These are phyloP conservation scores for Drosophila antonietae DNA, from an alignment of 2,888 invertebrate species.

Conservation along the genomic window DNA sequence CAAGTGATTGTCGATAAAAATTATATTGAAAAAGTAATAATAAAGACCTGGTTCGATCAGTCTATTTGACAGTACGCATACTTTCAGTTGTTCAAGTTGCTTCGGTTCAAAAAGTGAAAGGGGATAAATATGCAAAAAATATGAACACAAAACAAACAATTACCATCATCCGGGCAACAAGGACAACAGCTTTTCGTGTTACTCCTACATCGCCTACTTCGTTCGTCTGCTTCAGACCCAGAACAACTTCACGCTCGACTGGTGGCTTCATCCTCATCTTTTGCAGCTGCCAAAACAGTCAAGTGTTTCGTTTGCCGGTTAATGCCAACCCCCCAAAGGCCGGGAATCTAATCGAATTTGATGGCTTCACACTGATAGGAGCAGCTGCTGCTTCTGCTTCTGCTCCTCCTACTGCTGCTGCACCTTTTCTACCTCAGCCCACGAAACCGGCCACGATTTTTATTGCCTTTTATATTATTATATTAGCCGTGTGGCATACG, in stretches of 20 bases:
- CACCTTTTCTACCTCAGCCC: constrained; percentile 36
- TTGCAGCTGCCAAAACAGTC: constrained; percentile 78
- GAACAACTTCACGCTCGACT: constrained; percentile 31
- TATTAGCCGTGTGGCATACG: constrained; percentile 75
- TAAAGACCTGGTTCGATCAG: constrained; percentile 7
- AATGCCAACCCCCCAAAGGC: constrained; percentile 53
- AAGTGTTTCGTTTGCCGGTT: constrained; percentile 63
- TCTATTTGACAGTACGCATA: constrained; percentile 7
- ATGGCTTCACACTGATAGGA: constrained; percentile 82
- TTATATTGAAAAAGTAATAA: neutral
- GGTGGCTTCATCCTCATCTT: constrained; percentile 48
- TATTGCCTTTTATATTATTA: constrained; percentile 77
- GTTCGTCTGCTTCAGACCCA: constrained; percentile 4
- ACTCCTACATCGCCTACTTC: neutral
- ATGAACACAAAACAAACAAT: constrained; percentile 70
- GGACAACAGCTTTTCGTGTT: constrained; percentile 45
- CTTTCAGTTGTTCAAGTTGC: neutral
- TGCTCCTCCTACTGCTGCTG: constrained; percentile 67
- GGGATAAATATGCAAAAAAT: constrained; percentile 50
- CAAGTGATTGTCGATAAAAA: constrained; percentile 12
- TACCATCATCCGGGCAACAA: constrained; percentile 51
- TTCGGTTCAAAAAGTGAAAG: constrained; percentile 4
- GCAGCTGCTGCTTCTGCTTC: constrained; percentile 73
- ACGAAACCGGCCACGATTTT: constrained; percentile 56
- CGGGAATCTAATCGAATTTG: constrained; percentile 77